phyloP scores from a whole-genome alignment of 2,113 vertebrate genomes.

The Microcebus jonahi region DNA sequence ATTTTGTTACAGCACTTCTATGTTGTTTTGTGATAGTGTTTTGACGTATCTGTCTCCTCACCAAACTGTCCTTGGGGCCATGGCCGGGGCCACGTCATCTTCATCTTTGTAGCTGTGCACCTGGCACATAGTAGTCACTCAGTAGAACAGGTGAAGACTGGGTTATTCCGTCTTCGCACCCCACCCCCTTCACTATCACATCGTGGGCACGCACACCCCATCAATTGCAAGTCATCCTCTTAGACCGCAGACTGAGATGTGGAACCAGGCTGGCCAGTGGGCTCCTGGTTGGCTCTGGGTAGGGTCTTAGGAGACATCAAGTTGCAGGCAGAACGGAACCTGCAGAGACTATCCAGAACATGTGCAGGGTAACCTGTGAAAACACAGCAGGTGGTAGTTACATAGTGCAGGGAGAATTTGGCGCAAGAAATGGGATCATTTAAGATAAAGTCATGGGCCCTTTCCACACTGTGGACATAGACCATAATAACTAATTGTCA shows the following conservation, averaged over 20 bases:
- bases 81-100: too few relatives aligned
- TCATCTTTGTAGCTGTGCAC: too few relatives aligned
- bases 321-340: not conserved
- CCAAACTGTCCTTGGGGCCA: not conserved
- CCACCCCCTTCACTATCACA: too few relatives aligned
- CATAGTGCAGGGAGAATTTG: not conserved
- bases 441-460: not conserved
- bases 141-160: too few relatives aligned
- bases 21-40: not conserved
- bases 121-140: too few relatives aligned
- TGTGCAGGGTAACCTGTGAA: not conserved
- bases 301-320: not conserved
- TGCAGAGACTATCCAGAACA: not conserved
- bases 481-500: too few relatives aligned
- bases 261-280: too few relatives aligned
- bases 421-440: not conserved
- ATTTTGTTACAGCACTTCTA: not conserved
- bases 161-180: too few relatives aligned
- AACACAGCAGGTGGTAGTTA: too few relatives aligned
- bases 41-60: not conserved
- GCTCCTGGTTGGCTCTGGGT: not conserved
- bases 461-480: not conserved
- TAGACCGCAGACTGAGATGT: not conserved
- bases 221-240: accelerated
- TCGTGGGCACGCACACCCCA: not conserved